phyloP scores from a whole-genome alignment of 2,888 invertebrate species.

The Nemapogon koenigi region DNA sequence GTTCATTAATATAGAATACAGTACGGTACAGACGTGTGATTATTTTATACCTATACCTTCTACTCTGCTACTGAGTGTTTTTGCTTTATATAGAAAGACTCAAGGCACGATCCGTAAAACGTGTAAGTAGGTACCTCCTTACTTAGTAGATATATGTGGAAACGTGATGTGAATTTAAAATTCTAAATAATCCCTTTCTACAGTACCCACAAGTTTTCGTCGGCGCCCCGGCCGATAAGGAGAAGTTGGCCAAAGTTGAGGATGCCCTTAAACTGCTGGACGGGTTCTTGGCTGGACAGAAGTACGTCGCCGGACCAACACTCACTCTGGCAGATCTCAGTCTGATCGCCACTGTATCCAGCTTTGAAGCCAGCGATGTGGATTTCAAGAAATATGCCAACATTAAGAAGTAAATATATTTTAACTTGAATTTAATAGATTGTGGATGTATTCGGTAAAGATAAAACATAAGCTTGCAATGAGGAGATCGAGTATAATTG shows the following conservation, averaged over 20 bases:
- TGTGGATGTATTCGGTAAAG: too few species aligned
- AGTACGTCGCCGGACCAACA: slow-evolving; percentile 74
- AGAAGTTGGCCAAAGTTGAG: slow-evolving; percentile 72
- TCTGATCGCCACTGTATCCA: slow-evolving; percentile 72
- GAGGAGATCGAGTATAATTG: too few species aligned
- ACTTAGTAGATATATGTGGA: too few species aligned
- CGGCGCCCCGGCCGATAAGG: slow-evolving; percentile 68
- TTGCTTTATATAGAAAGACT: too few species aligned
- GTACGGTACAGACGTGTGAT: too few species aligned
- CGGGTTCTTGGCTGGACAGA: slow-evolving; percentile 72
- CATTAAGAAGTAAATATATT: slow-evolving; percentile 49
- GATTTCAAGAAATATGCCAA: slow-evolving; percentile 75
- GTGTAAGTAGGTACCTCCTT: too few species aligned
- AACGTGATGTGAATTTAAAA: background rate
- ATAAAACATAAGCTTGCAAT: too few species aligned
- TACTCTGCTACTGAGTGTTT: too few species aligned
- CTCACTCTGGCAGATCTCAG: slow-evolving; percentile 82
- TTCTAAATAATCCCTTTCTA: slow-evolving; percentile 3
- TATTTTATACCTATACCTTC: too few species aligned
- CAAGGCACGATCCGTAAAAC: too few species aligned
- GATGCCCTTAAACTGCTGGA: slow-evolving; percentile 73
- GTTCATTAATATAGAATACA: too few species aligned
- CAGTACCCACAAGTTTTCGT: slow-evolving; percentile 70
- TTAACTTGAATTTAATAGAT: too few species aligned
- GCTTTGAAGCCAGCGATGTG: slow-evolving; percentile 69